phyloP scores from a whole-genome alignment of 2,797 vertebrate species.

The Sebastes nivosus region DNA sequence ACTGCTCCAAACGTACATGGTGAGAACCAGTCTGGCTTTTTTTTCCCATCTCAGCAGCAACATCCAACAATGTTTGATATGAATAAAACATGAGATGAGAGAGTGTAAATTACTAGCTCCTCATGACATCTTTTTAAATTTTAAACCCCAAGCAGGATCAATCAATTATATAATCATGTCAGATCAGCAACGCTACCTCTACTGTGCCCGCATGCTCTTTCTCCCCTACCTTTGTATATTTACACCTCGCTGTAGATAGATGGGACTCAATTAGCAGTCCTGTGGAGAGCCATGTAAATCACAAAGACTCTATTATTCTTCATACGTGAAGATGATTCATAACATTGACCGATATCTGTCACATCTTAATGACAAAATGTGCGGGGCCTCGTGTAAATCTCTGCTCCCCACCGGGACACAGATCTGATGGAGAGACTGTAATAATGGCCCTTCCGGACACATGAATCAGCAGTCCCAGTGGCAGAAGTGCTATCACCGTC shows the following conservation, averaged over 20 bases:
- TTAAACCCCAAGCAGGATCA: background rate
- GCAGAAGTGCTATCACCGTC: slow-evolving; percentile 45
- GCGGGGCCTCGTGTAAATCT: slow-evolving; percentile 46
- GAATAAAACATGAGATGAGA: slow-evolving; percentile 40
- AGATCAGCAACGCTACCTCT: background rate
- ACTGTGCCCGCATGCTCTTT: background rate
- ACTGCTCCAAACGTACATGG: background rate
- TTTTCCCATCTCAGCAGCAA: background rate
- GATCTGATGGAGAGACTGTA: slow-evolving; percentile 49
- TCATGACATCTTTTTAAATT: slow-evolving; percentile 11
- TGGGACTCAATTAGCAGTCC: slow-evolving; percentile 45
- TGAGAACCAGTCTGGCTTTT: background rate
- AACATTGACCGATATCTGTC: slow-evolving; percentile 35
- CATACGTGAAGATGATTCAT: slow-evolving; percentile 39
- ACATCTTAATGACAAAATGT: slow-evolving; percentile 57
- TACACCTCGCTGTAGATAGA: slow-evolving; percentile 31
- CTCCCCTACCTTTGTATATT: background rate
- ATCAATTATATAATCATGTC: slow-evolving; percentile 6
- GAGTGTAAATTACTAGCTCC: slow-evolving; percentile 15
- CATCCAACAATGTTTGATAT: slow-evolving; percentile 9
- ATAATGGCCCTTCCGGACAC: slow-evolving; percentile 51
- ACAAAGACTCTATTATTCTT: slow-evolving; percentile 37
- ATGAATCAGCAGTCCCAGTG: slow-evolving; percentile 60
- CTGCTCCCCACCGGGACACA: slow-evolving; percentile 3
- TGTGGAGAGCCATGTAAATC: slow-evolving; percentile 40